Percentiles rank a stretch among this genome's conserved stretches.
phyloP scores from a whole-genome alignment of 2,888 invertebrate genomes.

The Heliconius hortense region DNA sequence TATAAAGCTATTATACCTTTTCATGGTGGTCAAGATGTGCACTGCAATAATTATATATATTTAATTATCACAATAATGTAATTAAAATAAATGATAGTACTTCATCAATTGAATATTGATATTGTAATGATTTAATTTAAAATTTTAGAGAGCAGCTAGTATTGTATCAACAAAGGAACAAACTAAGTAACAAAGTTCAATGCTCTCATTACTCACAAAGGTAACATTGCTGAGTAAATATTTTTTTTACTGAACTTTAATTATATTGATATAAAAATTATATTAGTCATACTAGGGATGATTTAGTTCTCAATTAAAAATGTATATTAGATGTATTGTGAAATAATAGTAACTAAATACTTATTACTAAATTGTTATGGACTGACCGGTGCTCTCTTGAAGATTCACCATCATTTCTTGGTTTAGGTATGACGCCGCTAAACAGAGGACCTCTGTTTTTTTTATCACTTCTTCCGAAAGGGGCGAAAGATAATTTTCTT shows the following conservation, averaged over 20 bases:
- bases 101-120: not conserved
- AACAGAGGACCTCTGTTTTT: slow-evolving; percentile 59
- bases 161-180: slow-evolving; percentile 1
- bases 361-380: not conserved
- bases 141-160: not conserved
- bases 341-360: not conserved
- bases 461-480: slow-evolving; percentile 66
- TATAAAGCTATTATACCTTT: not conserved
- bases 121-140: not conserved
- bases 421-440: slow-evolving; percentile 67
- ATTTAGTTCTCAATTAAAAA: not conserved
- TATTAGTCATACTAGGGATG: not conserved
- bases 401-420: slow-evolving; percentile 60
- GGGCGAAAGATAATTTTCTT: slow-evolving; percentile 64
- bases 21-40: not conserved
- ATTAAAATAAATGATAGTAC: not conserved
- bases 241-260: slow-evolving; percentile 18
- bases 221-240: slow-evolving; percentile 18
- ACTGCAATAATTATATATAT: not conserved
- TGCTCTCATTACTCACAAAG: slow-evolving; percentile 7
- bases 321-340: not conserved
- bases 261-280: not conserved
- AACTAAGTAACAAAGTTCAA: slow-evolving; percentile 5
- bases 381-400: slow-evolving; percentile 68
- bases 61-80: not conserved